Evolutionary conservation across 2,888 invertebrate genomes (phyloP).

Genomic region (Zelleria hepariella): DNA sequence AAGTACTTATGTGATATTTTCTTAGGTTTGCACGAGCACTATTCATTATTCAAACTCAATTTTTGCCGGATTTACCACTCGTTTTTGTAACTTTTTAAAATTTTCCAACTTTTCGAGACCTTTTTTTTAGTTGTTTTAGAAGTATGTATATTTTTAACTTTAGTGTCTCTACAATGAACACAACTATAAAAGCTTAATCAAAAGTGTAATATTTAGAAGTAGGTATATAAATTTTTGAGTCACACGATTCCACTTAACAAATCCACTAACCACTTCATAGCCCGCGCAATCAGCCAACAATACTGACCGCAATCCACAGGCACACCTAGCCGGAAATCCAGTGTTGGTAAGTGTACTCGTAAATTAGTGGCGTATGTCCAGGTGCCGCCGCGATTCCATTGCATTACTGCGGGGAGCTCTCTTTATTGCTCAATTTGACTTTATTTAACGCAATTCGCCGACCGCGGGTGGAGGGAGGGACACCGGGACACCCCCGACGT

Average conservation of each 20-base stretch:
- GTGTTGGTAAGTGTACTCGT: conserved; percentile 31
- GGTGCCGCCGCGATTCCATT: conserved; percentile 48
- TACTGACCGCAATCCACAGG: conserved; percentile 1
- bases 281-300: not conserved
- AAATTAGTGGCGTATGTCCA: conserved; percentile 51
- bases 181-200: too few relatives aligned
- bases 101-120: too few relatives aligned
- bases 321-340: conserved; percentile 11
- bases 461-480: conserved; percentile 24
- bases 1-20: too few relatives aligned
- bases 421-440: conserved; percentile 73
- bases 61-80: too few relatives aligned
- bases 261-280: not conserved
- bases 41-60: too few relatives aligned
- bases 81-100: too few relatives aligned
- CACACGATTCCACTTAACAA: not conserved
- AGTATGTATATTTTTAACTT: too few relatives aligned
- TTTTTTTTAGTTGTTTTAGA: too few relatives aligned
- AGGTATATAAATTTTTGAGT: too few relatives aligned
- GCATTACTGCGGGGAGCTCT: conserved; percentile 61
- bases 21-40: too few relatives aligned
- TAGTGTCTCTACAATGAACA: too few relatives aligned
- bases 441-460: conserved; percentile 63
- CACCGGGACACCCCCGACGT: conserved; percentile 28
- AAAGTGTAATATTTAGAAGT: too few relatives aligned